Percentiles rank a stretch among this genome's conserved stretches.
phyloP scores from a whole-genome alignment of 37 sponge, comb jelly and placozoan species.

The Petrosia ficiformis region DNA sequence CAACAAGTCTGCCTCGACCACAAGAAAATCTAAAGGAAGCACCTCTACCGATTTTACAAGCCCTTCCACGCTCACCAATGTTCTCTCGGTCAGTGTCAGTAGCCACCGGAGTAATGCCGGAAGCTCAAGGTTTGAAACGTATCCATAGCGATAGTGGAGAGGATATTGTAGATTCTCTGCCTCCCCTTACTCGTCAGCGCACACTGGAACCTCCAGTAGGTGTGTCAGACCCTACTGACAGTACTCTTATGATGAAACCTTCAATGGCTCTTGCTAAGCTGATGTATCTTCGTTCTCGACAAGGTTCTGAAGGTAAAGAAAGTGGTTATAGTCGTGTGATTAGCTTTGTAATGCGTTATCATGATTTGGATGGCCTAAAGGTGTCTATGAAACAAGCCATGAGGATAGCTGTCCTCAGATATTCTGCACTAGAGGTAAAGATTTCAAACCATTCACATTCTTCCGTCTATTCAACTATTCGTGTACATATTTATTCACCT shows the following conservation, averaged over 20 bases:
- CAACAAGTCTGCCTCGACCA: neutral
- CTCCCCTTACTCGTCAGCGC: neutral
- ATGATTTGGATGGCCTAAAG: conserved; percentile 82
- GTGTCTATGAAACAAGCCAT: conserved; percentile 79
- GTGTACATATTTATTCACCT: too few relatives aligned
- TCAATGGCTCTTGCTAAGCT: conserved; percentile 61
- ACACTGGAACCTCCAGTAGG: neutral
- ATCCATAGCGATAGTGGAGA: conserved; percentile 24
- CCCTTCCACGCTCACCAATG: neutral
- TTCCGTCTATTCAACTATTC: too few relatives aligned
- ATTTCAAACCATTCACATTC: too few relatives aligned
- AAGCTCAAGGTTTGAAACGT: neutral
- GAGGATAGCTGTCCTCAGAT: conserved; percentile 54
- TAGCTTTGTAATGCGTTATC: conserved; percentile 45
- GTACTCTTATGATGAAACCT: conserved; percentile 25
- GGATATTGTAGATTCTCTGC: neutral
- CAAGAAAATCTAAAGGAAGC: neutral
- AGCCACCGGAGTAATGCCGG: conserved; percentile 1
- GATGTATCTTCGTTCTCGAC: conserved; percentile 66
- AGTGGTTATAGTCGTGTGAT: conserved; percentile 53
- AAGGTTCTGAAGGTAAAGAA: conserved; percentile 43
- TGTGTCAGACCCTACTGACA: neutral
- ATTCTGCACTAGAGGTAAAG: conserved; percentile 68
- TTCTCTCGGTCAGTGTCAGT: neutral
- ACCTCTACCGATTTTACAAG: neutral